These are phyloP conservation scores for Macrobrachium rosenbergii DNA, from an alignment of 1,140 invertebrate species.

Conservation along the genomic window DNA sequence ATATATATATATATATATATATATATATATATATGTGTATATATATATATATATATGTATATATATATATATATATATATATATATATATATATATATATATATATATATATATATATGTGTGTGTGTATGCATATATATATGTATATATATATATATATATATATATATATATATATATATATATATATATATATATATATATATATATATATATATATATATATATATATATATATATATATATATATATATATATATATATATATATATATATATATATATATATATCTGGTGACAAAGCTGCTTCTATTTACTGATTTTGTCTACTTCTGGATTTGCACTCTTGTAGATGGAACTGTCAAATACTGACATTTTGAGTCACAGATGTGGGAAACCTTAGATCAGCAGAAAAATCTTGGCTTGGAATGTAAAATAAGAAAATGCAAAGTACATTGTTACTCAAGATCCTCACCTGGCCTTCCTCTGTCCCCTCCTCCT, in stretches of 20 bases:
- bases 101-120: neutral
- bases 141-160: neutral
- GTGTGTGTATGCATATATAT: neutral
- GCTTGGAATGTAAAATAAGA: neutral
- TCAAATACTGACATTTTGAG: too few relatives aligned
- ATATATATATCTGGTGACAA: too few relatives aligned
- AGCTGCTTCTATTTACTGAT: too few relatives aligned
- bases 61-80: neutral
- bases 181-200: slow-evolving; percentile 11
- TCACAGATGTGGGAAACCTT: neutral
- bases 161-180: neutral
- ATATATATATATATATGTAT: too few relatives aligned
- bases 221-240: slow-evolving; percentile 11
- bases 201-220: slow-evolving; percentile 11
- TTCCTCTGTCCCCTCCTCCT: slow-evolving; percentile 6
- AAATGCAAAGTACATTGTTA: neutral
- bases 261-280: slow-evolving; percentile 67
- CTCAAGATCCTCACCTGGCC: neutral
- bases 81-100: neutral
- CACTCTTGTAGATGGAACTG: too few relatives aligned
- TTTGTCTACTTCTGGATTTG: too few relatives aligned
- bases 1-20: too few relatives aligned
- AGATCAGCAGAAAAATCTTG: neutral
- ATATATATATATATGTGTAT: too few relatives aligned
- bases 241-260: slow-evolving; percentile 20